Evolutionary conservation across 2,888 invertebrate species (phyloP).

Genomic region (Homarus gammarus): DNA sequence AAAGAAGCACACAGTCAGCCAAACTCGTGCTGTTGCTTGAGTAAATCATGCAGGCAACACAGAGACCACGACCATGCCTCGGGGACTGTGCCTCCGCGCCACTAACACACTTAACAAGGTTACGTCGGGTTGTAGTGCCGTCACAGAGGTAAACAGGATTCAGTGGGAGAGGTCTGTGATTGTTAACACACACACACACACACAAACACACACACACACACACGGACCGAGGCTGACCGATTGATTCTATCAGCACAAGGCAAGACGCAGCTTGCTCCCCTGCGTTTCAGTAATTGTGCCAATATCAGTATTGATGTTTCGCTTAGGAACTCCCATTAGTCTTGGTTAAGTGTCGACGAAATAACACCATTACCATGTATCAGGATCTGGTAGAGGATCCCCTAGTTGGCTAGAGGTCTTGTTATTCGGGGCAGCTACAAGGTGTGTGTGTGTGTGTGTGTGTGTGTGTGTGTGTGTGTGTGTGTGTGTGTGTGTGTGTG

Average conservation of each 20-base stretch:
- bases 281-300: background rate
- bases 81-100: background rate
- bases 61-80: background rate
- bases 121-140: background rate
- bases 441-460: no score
- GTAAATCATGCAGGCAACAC: no score
- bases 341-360: background rate
- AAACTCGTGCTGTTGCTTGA: no score
- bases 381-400: no score
- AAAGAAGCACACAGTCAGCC: no score
- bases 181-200: background rate
- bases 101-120: slow-evolving; percentile 8
- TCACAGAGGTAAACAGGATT: background rate
- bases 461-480: no score
- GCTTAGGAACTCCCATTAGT: background rate
- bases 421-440: no score
- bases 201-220: no score
- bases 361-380: background rate
- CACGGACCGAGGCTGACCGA: no score
- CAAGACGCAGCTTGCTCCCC: background rate
- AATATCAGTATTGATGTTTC: slow-evolving; percentile 1
- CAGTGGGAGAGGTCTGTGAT: background rate
- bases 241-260: background rate
- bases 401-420: no score
- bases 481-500: no score